Evolutionary conservation across 2,888 invertebrate genomes (phyloP).

Genomic region (Heliconius hortense): DNA sequence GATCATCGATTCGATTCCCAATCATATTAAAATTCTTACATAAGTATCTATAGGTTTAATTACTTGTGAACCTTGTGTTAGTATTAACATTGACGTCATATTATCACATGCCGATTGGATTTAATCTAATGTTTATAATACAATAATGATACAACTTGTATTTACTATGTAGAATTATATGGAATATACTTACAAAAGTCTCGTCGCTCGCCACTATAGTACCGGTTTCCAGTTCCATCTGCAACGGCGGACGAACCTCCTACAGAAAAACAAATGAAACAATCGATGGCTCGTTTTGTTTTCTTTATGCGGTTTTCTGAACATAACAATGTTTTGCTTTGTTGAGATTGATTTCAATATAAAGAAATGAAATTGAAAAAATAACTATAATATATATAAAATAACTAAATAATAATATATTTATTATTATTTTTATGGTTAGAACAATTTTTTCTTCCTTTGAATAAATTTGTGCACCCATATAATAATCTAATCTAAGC

Average conservation of each 20-base stretch:
- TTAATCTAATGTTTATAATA: slow-evolving; percentile 22
- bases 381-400: slow-evolving; percentile 27
- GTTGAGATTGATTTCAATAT: slow-evolving; percentile 46
- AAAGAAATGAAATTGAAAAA: slow-evolving; percentile 33
- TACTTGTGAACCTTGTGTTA: too few relatives aligned
- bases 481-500: not conserved
- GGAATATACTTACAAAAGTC: slow-evolving; percentile 60
- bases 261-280: slow-evolving; percentile 76
- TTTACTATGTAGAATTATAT: slow-evolving; percentile 48
- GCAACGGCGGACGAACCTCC: slow-evolving; percentile 73
- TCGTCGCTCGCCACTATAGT: slow-evolving; percentile 59
- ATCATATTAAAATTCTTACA: not conserved
- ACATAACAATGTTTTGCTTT: slow-evolving; percentile 54
- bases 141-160: slow-evolving; percentile 16
- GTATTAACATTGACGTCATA: too few relatives aligned
- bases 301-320: slow-evolving; percentile 48
- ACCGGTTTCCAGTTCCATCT: slow-evolving; percentile 74
- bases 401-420: slow-evolving; percentile 11
- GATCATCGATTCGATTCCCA: not conserved
- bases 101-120: too few relatives aligned
- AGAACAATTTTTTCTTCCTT: not conserved
- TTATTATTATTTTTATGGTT: not conserved
- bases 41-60: not conserved
- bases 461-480: not conserved
- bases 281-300: slow-evolving; percentile 60